Evolutionary conservation across 2,888 invertebrate species (phyloP).

Genomic region (Agonum fuliginosum): DNA sequence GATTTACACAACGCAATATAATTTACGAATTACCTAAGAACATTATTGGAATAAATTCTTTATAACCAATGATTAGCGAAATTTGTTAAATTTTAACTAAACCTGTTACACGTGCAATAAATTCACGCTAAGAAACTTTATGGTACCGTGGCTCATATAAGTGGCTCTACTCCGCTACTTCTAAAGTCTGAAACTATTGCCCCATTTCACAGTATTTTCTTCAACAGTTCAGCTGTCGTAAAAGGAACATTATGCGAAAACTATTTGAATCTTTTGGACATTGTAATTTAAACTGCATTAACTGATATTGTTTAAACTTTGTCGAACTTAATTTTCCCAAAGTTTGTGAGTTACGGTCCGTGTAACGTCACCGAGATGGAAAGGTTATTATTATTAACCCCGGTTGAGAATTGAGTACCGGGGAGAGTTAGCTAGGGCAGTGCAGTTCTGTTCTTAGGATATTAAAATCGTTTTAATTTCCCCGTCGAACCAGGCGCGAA

Average conservation of each 20-base stretch:
- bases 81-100: no score
- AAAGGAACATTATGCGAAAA: constrained; percentile 46
- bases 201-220: constrained; percentile 14
- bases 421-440: constrained; percentile 7
- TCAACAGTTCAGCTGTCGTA: constrained; percentile 18
- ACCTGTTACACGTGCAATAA: no score
- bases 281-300: constrained; percentile 54
- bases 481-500: constrained; percentile 52
- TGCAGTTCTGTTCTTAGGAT: constrained; percentile 15
- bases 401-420: background rate
- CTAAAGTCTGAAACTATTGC: background rate
- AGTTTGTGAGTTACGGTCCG: constrained; percentile 47
- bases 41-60: no score
- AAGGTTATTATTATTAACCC: constrained; percentile 59
- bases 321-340: constrained; percentile 51
- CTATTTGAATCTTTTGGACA: constrained; percentile 51
- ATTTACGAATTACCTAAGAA: no score
- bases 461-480: constrained; percentile 60
- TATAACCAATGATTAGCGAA: no score
- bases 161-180: no score
- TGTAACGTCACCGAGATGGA: constrained; percentile 50
- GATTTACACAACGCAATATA: no score
- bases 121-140: no score
- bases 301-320: constrained; percentile 59
- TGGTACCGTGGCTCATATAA: no score